Conservation (phyloP, 1,140 invertebrate genomes). For the Colletes gigas region DNA sequence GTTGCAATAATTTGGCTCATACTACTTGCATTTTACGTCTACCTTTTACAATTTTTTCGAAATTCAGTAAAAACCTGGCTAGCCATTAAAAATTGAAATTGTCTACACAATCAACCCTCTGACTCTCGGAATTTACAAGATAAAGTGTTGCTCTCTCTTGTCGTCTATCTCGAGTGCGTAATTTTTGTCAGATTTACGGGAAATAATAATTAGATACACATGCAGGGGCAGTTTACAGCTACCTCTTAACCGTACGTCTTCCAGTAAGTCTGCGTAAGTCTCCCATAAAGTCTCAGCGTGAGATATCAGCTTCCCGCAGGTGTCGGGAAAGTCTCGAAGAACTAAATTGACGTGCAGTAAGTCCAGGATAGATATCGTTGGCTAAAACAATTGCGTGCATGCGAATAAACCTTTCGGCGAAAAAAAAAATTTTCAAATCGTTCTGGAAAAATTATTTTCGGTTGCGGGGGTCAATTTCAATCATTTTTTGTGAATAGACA, state of each 20-base stretch:
- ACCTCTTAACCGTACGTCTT: constrained; percentile 30
- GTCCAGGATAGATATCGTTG: constrained; percentile 33
- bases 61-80: no score
- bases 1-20: no score
- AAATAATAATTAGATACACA: neutral
- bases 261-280: constrained; percentile 30
- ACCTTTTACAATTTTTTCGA: no score
- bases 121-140: no score
- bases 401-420: constrained; percentile 3
- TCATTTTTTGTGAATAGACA: no score
- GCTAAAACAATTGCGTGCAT: constrained; percentile 22
- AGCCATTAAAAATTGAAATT: no score
- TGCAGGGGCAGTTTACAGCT: neutral
- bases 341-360: constrained; percentile 28
- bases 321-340: constrained; percentile 14
- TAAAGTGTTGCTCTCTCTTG: no score
- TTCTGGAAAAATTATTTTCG: no score
- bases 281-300: constrained; percentile 31
- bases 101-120: no score
- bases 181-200: neutral
- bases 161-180: neutral
- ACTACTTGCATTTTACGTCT: no score
- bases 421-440: no score
- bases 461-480: no score
- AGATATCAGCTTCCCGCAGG: constrained; percentile 45